A percentile compares a stretch with the other conserved stretches of the same genome.
Evolutionary conservation across 2,113 vertebrate species (phyloP).

Genomic region (Dasyprocta punctata): DNA sequence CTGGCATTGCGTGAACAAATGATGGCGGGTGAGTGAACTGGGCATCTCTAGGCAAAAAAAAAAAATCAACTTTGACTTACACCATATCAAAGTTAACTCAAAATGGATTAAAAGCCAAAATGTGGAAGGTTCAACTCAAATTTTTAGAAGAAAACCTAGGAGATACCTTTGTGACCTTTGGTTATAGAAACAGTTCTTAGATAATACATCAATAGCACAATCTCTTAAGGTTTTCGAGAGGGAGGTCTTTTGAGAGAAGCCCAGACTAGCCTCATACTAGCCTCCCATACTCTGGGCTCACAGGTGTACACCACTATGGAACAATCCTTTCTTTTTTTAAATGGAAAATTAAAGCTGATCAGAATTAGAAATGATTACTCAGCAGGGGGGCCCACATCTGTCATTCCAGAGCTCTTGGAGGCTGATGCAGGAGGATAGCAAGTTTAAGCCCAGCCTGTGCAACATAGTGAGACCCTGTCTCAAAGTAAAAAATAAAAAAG

Average conservation of each 20-base stretch:
- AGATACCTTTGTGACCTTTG: neutral
- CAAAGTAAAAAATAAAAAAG: neutral
- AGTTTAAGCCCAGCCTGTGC: neutral
- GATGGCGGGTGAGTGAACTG: neutral
- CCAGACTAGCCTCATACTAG: neutral
- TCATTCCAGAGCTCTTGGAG: neutral
- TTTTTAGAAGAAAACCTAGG: neutral
- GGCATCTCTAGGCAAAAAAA: neutral
- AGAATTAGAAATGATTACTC: neutral
- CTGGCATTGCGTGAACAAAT: neutral
- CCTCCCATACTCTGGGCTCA: neutral
- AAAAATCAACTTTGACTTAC: neutral
- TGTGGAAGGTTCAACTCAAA: neutral
- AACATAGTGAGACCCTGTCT: neutral
- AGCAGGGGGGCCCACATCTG: neutral
- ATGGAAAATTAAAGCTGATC: neutral
- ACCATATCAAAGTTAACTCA: neutral
- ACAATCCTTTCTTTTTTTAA: neutral
- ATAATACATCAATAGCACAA: neutral
- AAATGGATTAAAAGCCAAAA: conserved; percentile 1
- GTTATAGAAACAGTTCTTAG: conserved; percentile 6
- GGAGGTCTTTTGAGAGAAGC: neutral
- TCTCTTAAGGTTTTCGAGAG: neutral
- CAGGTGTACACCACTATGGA: neutral
- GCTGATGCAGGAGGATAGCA: neutral